Base-by-base conservation (phyloP, 2,888 invertebrate species). In the Nomada goodeniana region DNA sequence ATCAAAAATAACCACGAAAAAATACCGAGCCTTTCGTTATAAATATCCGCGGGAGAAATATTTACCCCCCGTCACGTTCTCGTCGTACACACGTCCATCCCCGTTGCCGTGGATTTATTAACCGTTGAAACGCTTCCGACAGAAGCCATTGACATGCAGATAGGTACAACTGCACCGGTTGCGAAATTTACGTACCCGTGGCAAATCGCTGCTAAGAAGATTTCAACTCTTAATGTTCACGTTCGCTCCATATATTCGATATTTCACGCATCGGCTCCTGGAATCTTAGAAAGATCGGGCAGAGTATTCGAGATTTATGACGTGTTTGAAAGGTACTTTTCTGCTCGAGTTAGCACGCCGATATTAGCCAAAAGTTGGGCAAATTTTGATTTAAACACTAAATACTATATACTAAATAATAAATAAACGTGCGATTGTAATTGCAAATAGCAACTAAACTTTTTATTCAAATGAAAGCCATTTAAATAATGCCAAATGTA, bases 171-270 rank as follows among this genome's bases (percentile, higher is more conserved):
- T 13, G 20, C 68, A 1, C 42, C 11, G 2, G 1, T 18, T 42
- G 23, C 52, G 53, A 73, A 57, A 79, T 29, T 64, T 64, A 53
- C 64, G 57, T 36, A 7, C 36, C 36, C 59, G 36, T 65, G 73
- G 29, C 42, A 53, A 71, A 70, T 60, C 80, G 23, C 57, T 52
- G 61, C 42, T 53, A 61, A 71, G 71, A 68, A 69, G 26, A 64
- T 76, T 15, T n/a, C 18, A 53, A 80, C 44, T 74, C 80, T 29
- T 75, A 73, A 80, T 65, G 47, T 47, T 26, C 64, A 60, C 69
- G 59, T 55, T n/a, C 50, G 59, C 11, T 10, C 76, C 65, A 70
- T 75, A 53, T 68, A 68, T 78, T 47, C 53, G n/a, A 50, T n/a
- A 47, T 50, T 72, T 68, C 71, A 42, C 68, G 10, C 26, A 18